Conservation (phyloP, 2,888 invertebrate species). For the Eumerus sabulonum region DNA sequence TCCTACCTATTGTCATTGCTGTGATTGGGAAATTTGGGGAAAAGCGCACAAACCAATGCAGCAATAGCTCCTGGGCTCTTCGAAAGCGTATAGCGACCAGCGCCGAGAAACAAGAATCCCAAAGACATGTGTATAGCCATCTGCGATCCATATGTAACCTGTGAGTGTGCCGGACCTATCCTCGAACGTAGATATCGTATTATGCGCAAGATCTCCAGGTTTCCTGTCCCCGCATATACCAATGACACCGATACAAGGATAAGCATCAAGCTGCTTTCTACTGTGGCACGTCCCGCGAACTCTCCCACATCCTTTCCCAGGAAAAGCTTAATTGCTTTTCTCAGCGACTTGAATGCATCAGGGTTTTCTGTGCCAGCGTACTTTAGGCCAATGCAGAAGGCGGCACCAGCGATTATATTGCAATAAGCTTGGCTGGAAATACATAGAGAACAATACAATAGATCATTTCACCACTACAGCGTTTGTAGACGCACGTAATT, state of each 20-base stretch:
- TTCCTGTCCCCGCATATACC: conserved; percentile 97
- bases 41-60: conserved; percentile 94
- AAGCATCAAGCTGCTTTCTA: conserved; percentile 93
- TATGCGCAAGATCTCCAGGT: conserved; percentile 88
- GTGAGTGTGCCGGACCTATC: conserved; percentile 85
- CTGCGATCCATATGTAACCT: conserved; percentile 93
- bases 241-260: conserved; percentile 85
- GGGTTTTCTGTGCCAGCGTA: conserved; percentile 95
- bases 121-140: conserved; percentile 97
- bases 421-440: conserved; percentile 93
- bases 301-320: conserved; percentile 86
- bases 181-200: conserved; percentile 91
- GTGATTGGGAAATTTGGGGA: conserved; percentile 97
- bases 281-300: conserved; percentile 92
- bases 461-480: neutral
- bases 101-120: conserved; percentile 95
- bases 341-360: conserved; percentile 88
- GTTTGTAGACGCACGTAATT: conserved; percentile 87
- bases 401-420: conserved; percentile 96
- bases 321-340: conserved; percentile 76
- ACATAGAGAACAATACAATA: conserved; percentile 13
- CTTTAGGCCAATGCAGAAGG: conserved; percentile 94
- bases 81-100: conserved; percentile 91
- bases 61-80: conserved; percentile 92
- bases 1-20: conserved; percentile 95